phyloP scores from a whole-genome alignment of 2,888 invertebrate species.

The Tipula confusa region DNA sequence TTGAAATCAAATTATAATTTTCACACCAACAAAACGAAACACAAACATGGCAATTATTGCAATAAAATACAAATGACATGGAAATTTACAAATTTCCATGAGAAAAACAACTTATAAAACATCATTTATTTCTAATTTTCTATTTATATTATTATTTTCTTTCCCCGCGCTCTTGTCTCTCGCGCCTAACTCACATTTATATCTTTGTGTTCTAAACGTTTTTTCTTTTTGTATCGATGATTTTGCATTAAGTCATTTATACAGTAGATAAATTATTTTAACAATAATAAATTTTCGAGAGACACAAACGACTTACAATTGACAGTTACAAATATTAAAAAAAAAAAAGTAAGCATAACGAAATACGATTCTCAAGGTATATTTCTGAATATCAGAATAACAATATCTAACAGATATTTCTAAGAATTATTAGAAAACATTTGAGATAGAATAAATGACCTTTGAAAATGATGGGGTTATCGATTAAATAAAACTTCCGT shows the following conservation, averaged over 20 bases:
- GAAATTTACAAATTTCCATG: not conserved
- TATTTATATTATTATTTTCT: not conserved
- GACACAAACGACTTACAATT: not conserved
- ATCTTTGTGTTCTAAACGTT: not conserved
- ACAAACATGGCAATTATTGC: not conserved
- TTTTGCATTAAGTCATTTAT: not conserved
- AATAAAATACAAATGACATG: not conserved
- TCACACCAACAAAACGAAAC: not conserved
- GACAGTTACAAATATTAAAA: not conserved
- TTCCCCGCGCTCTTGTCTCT: not conserved
- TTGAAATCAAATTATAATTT: not conserved
- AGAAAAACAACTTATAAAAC: not conserved
- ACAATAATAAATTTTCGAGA: not conserved
- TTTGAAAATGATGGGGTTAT: not conserved
- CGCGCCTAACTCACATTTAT: not conserved
- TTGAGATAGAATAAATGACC: not conserved
- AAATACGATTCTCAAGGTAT: slow-evolving; percentile 16
- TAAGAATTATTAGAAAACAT: slow-evolving; percentile 1
- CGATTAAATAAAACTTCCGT: slow-evolving; percentile 5
- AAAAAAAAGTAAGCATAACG: not conserved
- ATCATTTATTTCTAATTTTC: not conserved
- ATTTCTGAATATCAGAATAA: not conserved
- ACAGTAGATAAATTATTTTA: not conserved
- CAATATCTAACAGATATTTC: not conserved
- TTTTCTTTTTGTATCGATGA: not conserved